Evolutionary conservation across 2,113 vertebrate species (phyloP).

Genomic region (Amphiprion ocellaris): DNA sequence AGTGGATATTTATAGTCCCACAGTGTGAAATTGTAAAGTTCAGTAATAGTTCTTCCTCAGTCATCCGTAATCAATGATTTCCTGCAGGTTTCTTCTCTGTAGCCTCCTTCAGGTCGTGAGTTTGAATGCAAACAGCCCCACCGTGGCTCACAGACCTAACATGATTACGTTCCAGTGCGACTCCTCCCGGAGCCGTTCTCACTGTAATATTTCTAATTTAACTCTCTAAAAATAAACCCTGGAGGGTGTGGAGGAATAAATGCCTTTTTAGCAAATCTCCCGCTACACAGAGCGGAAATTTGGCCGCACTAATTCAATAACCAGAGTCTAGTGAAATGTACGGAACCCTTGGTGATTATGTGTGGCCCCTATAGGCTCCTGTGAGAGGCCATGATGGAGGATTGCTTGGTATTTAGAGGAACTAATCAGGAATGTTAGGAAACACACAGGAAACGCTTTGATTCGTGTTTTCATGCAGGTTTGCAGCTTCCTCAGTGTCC

Average conservation of each 20-base stretch:
- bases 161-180: constrained; percentile 67
- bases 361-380: constrained; percentile 14
- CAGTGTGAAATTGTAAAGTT: no score
- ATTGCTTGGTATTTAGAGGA: constrained; percentile 3
- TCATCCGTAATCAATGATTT: no score
- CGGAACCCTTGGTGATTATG: constrained; percentile 36
- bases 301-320: constrained; percentile 64
- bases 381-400: constrained; percentile 20
- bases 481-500: background rate
- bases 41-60: no score
- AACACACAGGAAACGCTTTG: no score
- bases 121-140: constrained; percentile 67
- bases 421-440: constrained; percentile 47
- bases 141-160: constrained; percentile 59
- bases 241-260: constrained; percentile 62
- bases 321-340: constrained; percentile 50
- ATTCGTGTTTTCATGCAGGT: no score
- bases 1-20: no score
- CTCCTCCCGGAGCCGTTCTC: constrained; percentile 64
- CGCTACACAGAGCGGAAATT: constrained; percentile 51
- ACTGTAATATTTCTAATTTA: constrained; percentile 65
- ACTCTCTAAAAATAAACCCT: constrained; percentile 73
- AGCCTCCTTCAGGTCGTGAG: constrained; percentile 57
- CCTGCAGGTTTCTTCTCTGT: constrained; percentile 69
- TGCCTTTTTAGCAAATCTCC: constrained; percentile 51